Base-by-base conservation (phyloP, 64 coral and sea anemone species). In the Stichodactyla mertensii region DNA sequence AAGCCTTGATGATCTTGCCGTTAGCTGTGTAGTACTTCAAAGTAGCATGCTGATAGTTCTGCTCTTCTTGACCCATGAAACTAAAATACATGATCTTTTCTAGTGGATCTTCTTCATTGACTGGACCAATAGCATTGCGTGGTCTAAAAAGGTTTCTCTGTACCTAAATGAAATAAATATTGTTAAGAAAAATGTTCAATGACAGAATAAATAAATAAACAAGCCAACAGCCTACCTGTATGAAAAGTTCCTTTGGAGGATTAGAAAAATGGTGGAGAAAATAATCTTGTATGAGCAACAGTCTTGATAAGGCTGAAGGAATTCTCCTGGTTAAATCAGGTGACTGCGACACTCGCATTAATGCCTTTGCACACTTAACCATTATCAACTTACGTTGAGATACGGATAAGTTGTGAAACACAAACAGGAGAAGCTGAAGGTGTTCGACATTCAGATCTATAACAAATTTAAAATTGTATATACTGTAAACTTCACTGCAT, bases 361-460 rank as follows among this genome's bases (percentile, higher is more conserved):
- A 57, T 5, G 89, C 95, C 23, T 88, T 64, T 2, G 86, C 77
- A 91, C 95, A 97, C 16, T 86, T 81, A 14, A 67, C 84, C 51
- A 93, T 27, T 60, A 97, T 28, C 31, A 31, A 60, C 90, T 86
- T 74, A 4, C 95, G 88, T 64, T 97, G 95, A 23, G 51, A 52
- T 53, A 86, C 9, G 10, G 95, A 93, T n/a, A 97, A 91, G n/a
- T 97, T 97, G 61, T 97, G 95, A 22, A 97, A 97, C 82, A 97
- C 87, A 86, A 97, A 97, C 77, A 97, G 52, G 52, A 93, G 79
- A 54, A 97, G 81, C 55, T 97, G 95, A 19, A 97, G 92, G 88
- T 97, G 95, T 56, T 97, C 92, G 22, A 97, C 92, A 93, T 93
- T 97, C 16, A 97, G 62, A 93, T 97, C 95, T 97, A 77, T 45